Evolutionary conservation across 2,888 invertebrate genomes (phyloP), one percentile per base, ranked within the genome.

Genomic region (Agrotis segetum): DNA sequence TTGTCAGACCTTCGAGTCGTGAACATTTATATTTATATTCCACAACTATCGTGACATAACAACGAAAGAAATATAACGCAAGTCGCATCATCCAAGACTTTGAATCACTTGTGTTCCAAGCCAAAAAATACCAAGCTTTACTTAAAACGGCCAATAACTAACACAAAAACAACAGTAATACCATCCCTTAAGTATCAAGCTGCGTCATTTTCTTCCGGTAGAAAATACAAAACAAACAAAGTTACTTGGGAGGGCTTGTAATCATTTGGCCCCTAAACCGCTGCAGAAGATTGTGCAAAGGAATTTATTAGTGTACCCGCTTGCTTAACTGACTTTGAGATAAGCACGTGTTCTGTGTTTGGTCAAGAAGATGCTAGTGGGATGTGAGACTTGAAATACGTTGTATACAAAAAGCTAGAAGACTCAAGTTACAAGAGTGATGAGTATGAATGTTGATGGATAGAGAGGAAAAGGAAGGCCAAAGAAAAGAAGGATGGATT

Each of bases 281-380:
- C 59, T 24, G 63, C 49, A 71, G 81, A 65, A 74, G 70, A 83
- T 71, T 80, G 80, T 80, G 47, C 60, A 53, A 68, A 79, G 83
- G 72, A 79, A 81, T 81, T 63, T 84, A 85, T 77, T 84, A 69
- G 73, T 69, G 47, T 71, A 60, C 71, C 65, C 46, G 40, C 19
- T 71, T 69, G 63, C 68, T 34, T 64, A 67, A 58, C 68, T 64
- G 13, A 46, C 34, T 44, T 66, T 46, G 68, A 74, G 84, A 80
- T 85, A 83, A 85, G 84, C 71, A 72, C 71, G 71, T 83, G 69
- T 70, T 59, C 29, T 61, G 21, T 67, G 83, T 83, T 80, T 74
- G 44, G 70, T 83, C 77, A 77, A 70, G 81, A 68, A 58, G 69
- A 53, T 63, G 64, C 58, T 64, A 40, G 21, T 52, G 24, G 46